These are phyloP conservation scores for Xestia c-nigrum DNA, from an alignment of 2,888 invertebrate genomes.

Conservation along the genomic window DNA sequence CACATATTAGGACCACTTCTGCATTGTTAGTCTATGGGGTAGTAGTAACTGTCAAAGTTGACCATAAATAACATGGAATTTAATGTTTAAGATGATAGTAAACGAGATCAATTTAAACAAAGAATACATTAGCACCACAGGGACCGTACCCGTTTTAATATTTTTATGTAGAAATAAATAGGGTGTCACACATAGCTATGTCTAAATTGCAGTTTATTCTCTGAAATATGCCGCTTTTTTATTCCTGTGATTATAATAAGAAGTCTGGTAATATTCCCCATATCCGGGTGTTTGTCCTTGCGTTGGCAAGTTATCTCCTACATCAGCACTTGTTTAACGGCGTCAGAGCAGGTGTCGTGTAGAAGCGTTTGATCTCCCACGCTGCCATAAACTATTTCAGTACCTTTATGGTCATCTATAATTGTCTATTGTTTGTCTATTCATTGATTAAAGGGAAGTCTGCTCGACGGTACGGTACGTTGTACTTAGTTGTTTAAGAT, in stretches of 20 bases:
- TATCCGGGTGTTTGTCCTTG: constrained; percentile 34
- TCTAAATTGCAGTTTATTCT: background rate
- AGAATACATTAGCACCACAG: background rate
- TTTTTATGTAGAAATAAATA: background rate
- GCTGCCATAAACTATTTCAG: constrained; percentile 69
- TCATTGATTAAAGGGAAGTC: constrained; percentile 62
- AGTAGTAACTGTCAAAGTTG: background rate
- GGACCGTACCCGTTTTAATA: background rate
- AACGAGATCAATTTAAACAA: too few species aligned
- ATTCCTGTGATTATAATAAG: background rate
- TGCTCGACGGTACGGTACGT: constrained; percentile 24
- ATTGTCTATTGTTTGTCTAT: constrained; percentile 68
- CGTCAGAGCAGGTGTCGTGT: constrained; percentile 73
- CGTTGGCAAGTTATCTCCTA: constrained; percentile 18
- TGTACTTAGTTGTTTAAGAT: constrained; percentile 28
- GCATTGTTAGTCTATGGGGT: background rate
- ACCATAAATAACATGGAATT: background rate
- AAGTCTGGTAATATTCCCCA: constrained; percentile 5
- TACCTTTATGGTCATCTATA: constrained; percentile 67
- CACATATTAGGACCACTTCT: background rate
- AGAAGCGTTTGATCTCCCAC: constrained; percentile 68
- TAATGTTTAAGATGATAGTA: background rate
- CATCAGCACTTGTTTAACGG: constrained; percentile 45
- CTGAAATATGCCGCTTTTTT: background rate
- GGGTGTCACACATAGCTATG: background rate